Evolutionary conservation across 2,113 vertebrate species (phyloP).

Genomic region (Cromileptes altivelis): DNA sequence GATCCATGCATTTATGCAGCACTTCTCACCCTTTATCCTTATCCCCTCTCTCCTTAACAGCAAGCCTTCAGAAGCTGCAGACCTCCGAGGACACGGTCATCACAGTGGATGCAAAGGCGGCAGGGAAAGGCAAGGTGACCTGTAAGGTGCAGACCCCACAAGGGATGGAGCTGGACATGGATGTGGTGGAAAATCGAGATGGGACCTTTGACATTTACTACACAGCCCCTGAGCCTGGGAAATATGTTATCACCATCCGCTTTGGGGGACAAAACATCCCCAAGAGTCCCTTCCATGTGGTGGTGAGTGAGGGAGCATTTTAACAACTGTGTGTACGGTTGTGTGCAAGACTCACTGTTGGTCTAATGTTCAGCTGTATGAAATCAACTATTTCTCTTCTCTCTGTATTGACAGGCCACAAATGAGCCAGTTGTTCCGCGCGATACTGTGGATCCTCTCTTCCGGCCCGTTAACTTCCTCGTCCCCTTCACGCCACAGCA

Average conservation of each 20-base stretch:
- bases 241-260: constrained; percentile 94
- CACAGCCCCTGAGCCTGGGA: constrained; percentile 92
- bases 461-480: constrained; percentile 94
- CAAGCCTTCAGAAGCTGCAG: constrained; percentile 89
- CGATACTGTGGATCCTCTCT: constrained; percentile 89
- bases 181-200: constrained; percentile 89
- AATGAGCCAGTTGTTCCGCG: constrained; percentile 91
- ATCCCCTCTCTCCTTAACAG: constrained; percentile 69
- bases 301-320: constrained; percentile 82
- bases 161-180: constrained; percentile 91
- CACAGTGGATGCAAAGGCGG: constrained; percentile 90
- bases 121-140: constrained; percentile 94
- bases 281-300: constrained; percentile 93
- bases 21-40: not conserved
- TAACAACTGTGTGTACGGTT: not conserved
- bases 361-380: constrained; percentile 21
- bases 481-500: constrained; percentile 96
- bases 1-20: constrained; percentile 13
- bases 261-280: constrained; percentile 94
- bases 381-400: constrained; percentile 35
- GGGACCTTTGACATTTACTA: constrained; percentile 97
- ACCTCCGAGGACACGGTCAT: constrained; percentile 90
- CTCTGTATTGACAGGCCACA: constrained; percentile 85
- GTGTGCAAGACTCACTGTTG: not conserved
- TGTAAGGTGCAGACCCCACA: constrained; percentile 92